Evolutionary conservation across 37 sponge, comb jelly and placozoan species (phyloP).

Genomic region (Aphrocallistes beatrix): DNA sequence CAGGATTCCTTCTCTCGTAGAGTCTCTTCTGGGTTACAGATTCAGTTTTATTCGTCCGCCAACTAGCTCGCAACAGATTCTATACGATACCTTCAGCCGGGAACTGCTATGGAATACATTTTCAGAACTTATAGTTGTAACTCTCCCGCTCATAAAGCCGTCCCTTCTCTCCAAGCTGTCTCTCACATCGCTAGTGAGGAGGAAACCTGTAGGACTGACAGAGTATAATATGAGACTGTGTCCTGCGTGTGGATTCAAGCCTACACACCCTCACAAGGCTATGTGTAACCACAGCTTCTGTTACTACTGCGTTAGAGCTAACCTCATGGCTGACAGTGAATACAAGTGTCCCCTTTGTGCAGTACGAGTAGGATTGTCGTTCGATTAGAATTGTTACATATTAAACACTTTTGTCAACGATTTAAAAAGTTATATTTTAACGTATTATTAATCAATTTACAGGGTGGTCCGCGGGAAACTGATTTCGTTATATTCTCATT

Average conservation of each 20-base stretch:
- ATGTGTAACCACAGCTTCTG: constrained; percentile 72
- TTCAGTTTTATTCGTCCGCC: constrained; percentile 10
- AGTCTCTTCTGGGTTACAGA: constrained; percentile 36
- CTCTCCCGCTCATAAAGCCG: constrained; percentile 48
- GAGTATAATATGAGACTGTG: constrained; percentile 4
- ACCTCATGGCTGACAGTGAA: constrained; percentile 47
- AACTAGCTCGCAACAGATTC: constrained; percentile 21
- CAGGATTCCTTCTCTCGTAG: constrained; percentile 48
- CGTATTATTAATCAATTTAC: too few relatives aligned
- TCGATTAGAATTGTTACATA: too few relatives aligned
- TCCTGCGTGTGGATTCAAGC: constrained; percentile 40
- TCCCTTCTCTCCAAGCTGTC: not conserved
- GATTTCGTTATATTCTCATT: too few relatives aligned
- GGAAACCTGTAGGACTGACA: not conserved
- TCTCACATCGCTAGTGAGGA: too few relatives aligned
- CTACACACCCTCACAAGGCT: constrained; percentile 45
- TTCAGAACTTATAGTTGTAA: constrained; percentile 53
- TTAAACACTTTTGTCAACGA: too few relatives aligned
- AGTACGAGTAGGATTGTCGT: not conserved
- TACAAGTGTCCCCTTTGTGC: constrained; percentile 50
- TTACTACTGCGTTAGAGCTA: constrained; percentile 75
- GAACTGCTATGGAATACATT: constrained; percentile 88
- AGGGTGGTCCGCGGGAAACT: too few relatives aligned
- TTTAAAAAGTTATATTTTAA: too few relatives aligned
- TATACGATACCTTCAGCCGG: constrained; percentile 51